These are phyloP conservation scores for Artemia franciscana DNA, from an alignment of 1,140 invertebrate genomes.

Conservation along the genomic window DNA sequence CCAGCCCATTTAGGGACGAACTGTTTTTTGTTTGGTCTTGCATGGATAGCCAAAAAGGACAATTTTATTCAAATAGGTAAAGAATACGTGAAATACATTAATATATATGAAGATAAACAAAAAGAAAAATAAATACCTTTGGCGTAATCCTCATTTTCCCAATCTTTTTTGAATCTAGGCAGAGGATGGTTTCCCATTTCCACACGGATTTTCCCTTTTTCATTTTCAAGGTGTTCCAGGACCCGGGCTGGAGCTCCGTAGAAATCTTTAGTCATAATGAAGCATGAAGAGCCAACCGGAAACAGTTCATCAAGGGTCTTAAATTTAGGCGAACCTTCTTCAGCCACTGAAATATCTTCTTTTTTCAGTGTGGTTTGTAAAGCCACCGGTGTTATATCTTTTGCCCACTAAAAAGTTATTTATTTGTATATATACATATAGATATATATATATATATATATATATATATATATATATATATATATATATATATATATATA, in stretches of 20 bases:
- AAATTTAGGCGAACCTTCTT: conserved; percentile 17
- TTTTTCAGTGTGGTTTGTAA: conserved; percentile 38
- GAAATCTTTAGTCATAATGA: conserved; percentile 48
- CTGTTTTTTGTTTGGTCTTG: too few species aligned
- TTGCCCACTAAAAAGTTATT: too few species aligned
- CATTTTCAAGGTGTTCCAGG: conserved; percentile 13
- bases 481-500: too few species aligned
- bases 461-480: too few species aligned
- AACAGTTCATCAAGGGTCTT: conserved; percentile 44
- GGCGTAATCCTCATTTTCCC: conserved; percentile 9
- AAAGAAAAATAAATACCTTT: too few species aligned
- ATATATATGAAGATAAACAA: too few species aligned
- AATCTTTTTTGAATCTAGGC: conserved; percentile 22
- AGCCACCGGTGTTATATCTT: conserved; percentile 30
- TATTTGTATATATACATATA: too few species aligned
- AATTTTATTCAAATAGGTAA: too few species aligned
- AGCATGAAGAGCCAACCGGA: conserved; percentile 34
- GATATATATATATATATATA: too few species aligned
- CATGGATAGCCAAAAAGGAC: too few species aligned
- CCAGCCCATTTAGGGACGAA: too few species aligned
- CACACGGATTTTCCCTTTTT: conserved; percentile 29
- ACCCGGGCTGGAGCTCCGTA: conserved; percentile 35
- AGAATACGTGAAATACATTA: too few species aligned
- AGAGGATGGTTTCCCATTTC: conserved; percentile 23
- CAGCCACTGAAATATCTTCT: conserved; percentile 22